A percentile compares a stretch with the other conserved stretches of the same genome.
Conservation (phyloP, 2,888 invertebrate genomes). For the Harmothoe impar region DNA sequence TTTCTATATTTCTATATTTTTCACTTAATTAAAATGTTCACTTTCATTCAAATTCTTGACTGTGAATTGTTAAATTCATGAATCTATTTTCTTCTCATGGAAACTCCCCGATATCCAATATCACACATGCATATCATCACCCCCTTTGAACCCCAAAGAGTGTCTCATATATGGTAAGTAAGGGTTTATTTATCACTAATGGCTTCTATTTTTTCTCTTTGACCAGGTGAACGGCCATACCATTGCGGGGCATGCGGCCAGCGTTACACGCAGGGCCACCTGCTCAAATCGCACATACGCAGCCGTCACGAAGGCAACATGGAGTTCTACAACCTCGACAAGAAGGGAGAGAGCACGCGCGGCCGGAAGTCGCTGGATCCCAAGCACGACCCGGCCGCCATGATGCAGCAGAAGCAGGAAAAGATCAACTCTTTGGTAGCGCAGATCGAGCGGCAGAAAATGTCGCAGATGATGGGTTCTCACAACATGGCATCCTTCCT, state of each 20-base stretch:
- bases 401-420: slow-evolving; percentile 67
- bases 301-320: slow-evolving; percentile 83
- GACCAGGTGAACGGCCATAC: slow-evolving; percentile 82
- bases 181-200: background rate
- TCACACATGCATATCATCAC: too few relatives aligned
- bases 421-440: slow-evolving; percentile 69
- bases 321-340: slow-evolving; percentile 83
- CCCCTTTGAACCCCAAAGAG: too few relatives aligned
- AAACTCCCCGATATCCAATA: too few relatives aligned
- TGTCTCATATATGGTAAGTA: too few relatives aligned
- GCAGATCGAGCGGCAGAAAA: slow-evolving; percentile 64
- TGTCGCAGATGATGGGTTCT: slow-evolving; percentile 63
- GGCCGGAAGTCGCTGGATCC: slow-evolving; percentile 71
- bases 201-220: background rate
- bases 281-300: slow-evolving; percentile 83
- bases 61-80: too few relatives aligned
- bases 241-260: slow-evolving; percentile 83
- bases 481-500: slow-evolving; percentile 60
- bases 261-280: slow-evolving; percentile 83
- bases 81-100: too few relatives aligned
- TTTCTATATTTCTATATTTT: background rate
- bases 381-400: slow-evolving; percentile 54
- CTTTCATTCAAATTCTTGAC: background rate
- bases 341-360: slow-evolving; percentile 74
- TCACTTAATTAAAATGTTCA: background rate